Evolutionary conservation across 2,113 vertebrate species (phyloP), one percentile per base, ranked within the genome.

Genomic region (Elgaria multicarinata): DNA sequence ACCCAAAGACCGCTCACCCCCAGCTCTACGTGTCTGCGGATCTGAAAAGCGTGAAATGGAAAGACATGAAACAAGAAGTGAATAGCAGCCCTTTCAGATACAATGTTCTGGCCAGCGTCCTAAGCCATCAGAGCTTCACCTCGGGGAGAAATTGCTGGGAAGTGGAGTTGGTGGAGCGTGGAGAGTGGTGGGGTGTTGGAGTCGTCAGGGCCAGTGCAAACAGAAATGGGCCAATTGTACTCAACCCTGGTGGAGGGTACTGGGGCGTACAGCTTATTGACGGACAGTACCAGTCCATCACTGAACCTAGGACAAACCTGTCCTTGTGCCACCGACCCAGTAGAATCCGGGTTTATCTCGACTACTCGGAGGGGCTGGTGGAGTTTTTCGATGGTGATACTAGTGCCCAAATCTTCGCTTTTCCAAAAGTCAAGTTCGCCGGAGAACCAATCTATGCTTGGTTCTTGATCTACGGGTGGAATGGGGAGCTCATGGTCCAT

Each of bases 101-200:
- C 3, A 28, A 86, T 0, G 2, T 77, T 1, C 1, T 76, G 85
- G 16, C 55, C 16, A 77, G 85, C 0, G 72, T 86, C 12, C 53
- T 86, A 33, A 86, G 72, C 55, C 53, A 46, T 0, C 7, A 86
- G 55, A n/a, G 85, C 55, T 76, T 86, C 55, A 64, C 1, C 39
- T 86, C 85, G 13, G 85, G 85, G 9, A 86, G 76, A 33, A 20
- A 33, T 42, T 86, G 85, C 55, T 86, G 85, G 85, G 85, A 86
- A 33, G 85, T 86, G 0, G 85, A 86, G 14, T 36, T 86, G 26
- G 53, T 76, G 8, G 14, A 22, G 4, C 53, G 39, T 8, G 85
- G 71, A 8, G 1, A 16, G 0, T 86, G 74, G 85, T 86, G 85
- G 85, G 85, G 50, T 1, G 85, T 86, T 28, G 85, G 85, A 33